phyloP scores from a whole-genome alignment of 2,888 invertebrate genomes.

The Troglohyphantes excavatus region DNA sequence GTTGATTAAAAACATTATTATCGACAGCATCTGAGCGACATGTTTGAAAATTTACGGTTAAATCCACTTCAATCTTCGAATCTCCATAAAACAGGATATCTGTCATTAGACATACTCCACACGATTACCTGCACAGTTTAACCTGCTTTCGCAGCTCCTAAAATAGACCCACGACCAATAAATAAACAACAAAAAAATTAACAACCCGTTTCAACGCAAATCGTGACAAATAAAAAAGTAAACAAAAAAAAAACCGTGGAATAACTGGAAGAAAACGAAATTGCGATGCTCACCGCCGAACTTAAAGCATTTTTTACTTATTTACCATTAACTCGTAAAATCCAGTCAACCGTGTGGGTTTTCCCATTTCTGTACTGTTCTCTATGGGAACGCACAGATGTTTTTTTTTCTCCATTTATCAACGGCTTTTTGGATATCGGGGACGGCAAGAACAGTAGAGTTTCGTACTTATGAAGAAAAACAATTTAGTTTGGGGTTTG shows the following conservation, averaged over 20 bases:
- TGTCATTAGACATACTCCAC: constrained; percentile 10
- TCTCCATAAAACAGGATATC: constrained; percentile 6
- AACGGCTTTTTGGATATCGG: constrained; percentile 54
- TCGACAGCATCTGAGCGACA: no score
- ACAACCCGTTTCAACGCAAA: constrained; percentile 43
- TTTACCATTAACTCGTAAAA: constrained; percentile 55
- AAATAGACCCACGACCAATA: constrained; percentile 47
- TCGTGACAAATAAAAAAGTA: constrained; percentile 49
- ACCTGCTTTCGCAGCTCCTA: constrained; percentile 36
- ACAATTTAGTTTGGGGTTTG: no score
- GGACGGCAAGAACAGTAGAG: constrained; percentile 14
- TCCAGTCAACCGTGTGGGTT: constrained; percentile 19
- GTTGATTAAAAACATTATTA: no score
- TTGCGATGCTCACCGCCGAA: not conserved
- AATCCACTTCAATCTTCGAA: not conserved
- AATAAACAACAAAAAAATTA: constrained; percentile 40
- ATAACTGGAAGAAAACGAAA: constrained; percentile 65
- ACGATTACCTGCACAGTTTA: constrained; percentile 39
- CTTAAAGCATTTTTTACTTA: constrained; percentile 23
- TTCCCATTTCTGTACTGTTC: not conserved
- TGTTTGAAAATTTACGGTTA: no score
- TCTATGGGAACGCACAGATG: constrained; percentile 32
- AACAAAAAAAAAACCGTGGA: not conserved
- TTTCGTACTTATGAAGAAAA: no score
- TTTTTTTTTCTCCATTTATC: constrained; percentile 52